Percentiles rank a stretch among this genome's conserved stretches.
Conservation (phyloP, 2,113 vertebrate species). For the Pluvialis apricaria region DNA sequence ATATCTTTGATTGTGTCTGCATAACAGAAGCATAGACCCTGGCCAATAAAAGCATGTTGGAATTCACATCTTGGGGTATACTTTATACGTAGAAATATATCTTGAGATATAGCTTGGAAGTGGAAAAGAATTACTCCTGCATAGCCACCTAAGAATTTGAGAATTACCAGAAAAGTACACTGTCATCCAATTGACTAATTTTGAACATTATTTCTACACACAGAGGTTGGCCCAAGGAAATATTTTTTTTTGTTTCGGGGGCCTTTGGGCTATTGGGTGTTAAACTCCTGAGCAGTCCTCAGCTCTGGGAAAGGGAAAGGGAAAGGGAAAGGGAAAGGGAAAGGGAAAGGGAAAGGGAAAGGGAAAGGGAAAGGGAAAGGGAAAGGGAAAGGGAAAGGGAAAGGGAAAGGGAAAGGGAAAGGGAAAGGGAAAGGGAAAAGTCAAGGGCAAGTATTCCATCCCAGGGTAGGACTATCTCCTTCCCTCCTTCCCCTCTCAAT, state of each 20-base stretch:
- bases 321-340: too few relatives aligned
- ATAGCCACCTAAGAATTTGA: neutral
- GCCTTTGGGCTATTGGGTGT: fast-evolving
- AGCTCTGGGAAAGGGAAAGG: neutral
- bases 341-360: neutral
- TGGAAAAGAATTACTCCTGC: neutral
- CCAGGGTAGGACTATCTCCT: neutral
- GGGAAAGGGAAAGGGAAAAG: too few relatives aligned
- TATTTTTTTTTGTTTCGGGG: neutral
- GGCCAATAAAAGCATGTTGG: neutral
- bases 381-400: neutral
- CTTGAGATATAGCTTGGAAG: neutral
- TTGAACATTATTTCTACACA: neutral
- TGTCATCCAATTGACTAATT: neutral
- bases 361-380: too few relatives aligned
- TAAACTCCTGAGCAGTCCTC: neutral
- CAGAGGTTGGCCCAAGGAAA: neutral
- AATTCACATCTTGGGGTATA: neutral
- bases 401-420: neutral
- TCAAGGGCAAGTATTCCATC: neutral
- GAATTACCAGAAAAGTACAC: neutral
- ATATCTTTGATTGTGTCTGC: neutral
- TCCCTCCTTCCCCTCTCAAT: neutral
- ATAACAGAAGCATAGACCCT: neutral
- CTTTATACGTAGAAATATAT: neutral